A percentile compares a stretch with the other conserved stretches of the same genome.
Conservation (phyloP, 2,888 invertebrate species). For the Oconnorella tubifera region DNA sequence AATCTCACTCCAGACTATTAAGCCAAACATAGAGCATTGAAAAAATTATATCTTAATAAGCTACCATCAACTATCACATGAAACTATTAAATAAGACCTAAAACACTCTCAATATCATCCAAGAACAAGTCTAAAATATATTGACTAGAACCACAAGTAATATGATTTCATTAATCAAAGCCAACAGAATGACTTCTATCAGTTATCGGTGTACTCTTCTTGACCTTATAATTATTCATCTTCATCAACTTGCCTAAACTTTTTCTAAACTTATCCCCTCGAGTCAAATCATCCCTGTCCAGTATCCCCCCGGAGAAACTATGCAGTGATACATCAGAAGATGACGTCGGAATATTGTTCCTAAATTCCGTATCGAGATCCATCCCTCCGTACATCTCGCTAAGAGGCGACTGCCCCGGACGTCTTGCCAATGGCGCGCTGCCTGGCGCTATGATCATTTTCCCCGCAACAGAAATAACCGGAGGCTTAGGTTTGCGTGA, state of each 20-base stretch:
- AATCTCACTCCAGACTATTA: too few species aligned
- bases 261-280: constrained; percentile 34
- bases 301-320: background rate
- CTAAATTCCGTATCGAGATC: background rate
- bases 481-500: too few species aligned
- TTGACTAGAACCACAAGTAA: too few species aligned
- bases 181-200: too few species aligned
- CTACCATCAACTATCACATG: too few species aligned
- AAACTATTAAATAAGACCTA: too few species aligned
- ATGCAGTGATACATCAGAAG: constrained; percentile 4
- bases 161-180: too few species aligned
- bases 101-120: too few species aligned
- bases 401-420: background rate
- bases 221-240: background rate
- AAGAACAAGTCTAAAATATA: too few species aligned
- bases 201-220: background rate
- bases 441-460: background rate
- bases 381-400: background rate
- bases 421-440: background rate
- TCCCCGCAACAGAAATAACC: background rate
- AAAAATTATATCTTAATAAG: too few species aligned
- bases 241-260: constrained; percentile 35
- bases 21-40: too few species aligned
- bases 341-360: constrained; percentile 1
- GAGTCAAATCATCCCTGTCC: constrained; percentile 27